phyloP scores from a whole-genome alignment of 2,888 invertebrate genomes.

The Spodoptera littoralis region DNA sequence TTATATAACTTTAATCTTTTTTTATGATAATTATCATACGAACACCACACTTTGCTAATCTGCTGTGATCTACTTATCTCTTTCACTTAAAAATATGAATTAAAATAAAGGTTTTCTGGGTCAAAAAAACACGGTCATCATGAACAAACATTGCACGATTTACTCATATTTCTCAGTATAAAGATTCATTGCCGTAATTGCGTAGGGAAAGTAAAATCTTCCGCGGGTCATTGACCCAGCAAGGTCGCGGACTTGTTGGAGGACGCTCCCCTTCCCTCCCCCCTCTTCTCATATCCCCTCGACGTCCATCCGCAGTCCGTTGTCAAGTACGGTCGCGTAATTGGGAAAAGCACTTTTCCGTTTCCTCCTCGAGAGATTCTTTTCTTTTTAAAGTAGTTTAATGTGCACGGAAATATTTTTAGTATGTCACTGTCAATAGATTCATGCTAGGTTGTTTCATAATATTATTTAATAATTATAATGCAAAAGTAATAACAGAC shows the following conservation, averaged over 20 bases:
- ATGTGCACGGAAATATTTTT: constrained; percentile 14
- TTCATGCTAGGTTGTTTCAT: no score
- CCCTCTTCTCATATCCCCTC: constrained; percentile 1
- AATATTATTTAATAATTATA: no score
- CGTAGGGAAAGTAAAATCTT: constrained; percentile 64
- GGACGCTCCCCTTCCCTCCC: constrained; percentile 39
- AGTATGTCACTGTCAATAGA: neutral
- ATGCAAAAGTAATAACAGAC: no score
- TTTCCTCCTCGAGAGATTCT: constrained; percentile 37
- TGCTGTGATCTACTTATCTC: no score
- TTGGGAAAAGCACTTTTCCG: constrained; percentile 57
- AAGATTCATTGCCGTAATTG: constrained; percentile 41
- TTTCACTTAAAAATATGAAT: no score
- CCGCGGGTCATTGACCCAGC: constrained; percentile 59
- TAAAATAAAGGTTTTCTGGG: no score
- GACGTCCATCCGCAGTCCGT: constrained; percentile 33
- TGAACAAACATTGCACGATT: constrained; percentile 27
- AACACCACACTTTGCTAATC: neutral
- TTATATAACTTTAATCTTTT: constrained; percentile 9
- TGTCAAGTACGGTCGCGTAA: constrained; percentile 54
- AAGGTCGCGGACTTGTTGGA: constrained; percentile 62
- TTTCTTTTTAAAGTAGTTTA: constrained; percentile 38
- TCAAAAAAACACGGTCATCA: neutral
- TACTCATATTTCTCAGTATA: constrained; percentile 19
- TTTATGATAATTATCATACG: neutral